These are phyloP conservation scores for Nemotelus pantherinus DNA, from an alignment of 2,888 invertebrate species.

Conservation along the genomic window DNA sequence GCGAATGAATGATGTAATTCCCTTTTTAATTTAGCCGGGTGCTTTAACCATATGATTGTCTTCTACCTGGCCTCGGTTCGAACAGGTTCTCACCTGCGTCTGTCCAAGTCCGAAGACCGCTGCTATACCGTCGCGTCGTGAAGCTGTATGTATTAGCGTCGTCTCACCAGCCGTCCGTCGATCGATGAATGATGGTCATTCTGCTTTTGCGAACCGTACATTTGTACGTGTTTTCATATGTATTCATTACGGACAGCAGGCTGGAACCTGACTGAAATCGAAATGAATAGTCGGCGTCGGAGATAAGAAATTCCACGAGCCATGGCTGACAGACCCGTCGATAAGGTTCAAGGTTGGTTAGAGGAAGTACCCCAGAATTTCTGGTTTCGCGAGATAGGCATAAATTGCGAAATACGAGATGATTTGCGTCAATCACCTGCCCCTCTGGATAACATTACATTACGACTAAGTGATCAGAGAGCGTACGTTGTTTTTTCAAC, in stretches of 20 bases:
- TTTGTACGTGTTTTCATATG: too few relatives aligned
- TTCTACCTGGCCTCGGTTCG: too few relatives aligned
- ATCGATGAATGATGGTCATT: too few relatives aligned
- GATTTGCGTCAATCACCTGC: not conserved
- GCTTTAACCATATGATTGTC: too few relatives aligned
- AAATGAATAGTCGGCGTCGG: not conserved
- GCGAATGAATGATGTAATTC: constrained; percentile 7
- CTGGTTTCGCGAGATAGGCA: constrained; percentile 12
- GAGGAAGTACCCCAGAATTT: constrained; percentile 26
- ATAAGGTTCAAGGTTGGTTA: constrained; percentile 32
- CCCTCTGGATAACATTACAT: too few relatives aligned
- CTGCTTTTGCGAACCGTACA: too few relatives aligned
- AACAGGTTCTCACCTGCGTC: not conserved
- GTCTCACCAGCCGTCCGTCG: too few relatives aligned
- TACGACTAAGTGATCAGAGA: too few relatives aligned
- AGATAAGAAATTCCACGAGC: constrained; percentile 14
- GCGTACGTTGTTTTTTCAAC: too few relatives aligned
- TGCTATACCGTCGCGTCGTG: not conserved
- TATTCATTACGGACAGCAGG: not conserved
- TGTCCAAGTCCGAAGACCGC: not conserved
- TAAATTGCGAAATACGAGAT: constrained; percentile 6
- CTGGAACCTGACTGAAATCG: constrained; percentile 25
- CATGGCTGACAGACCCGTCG: not conserved
- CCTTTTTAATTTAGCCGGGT: constrained; percentile 12
- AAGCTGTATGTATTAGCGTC: too few relatives aligned